Percentiles rank a stretch among this genome's conserved stretches.
These are phyloP conservation scores for Todus mexicanus DNA, from an alignment of 2,797 vertebrate genomes.

Conservation along the genomic window DNA sequence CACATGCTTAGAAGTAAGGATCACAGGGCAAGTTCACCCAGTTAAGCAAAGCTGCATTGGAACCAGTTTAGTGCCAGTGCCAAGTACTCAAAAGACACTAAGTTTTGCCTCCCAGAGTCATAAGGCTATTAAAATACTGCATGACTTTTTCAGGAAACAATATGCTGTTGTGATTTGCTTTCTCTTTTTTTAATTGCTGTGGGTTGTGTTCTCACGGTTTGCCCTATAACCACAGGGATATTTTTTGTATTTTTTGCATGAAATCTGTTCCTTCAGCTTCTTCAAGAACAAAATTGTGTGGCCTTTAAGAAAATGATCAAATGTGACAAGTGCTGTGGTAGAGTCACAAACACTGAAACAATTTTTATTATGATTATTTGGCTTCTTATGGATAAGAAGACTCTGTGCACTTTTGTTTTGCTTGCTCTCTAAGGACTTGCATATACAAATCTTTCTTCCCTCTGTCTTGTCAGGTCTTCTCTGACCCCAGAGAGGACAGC, in stretches of 20 bases:
- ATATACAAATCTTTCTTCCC: not conserved
- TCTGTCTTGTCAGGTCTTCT: not conserved
- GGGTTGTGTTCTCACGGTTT: conserved; percentile 33
- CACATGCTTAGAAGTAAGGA: not conserved
- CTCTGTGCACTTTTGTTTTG: not conserved
- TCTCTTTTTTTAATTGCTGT: conserved; percentile 1
- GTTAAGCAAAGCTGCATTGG: not conserved
- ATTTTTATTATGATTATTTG: not conserved
- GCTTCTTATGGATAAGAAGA: not conserved
- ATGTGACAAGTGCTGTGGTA: conserved; percentile 8
- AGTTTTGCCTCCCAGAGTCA: not conserved
- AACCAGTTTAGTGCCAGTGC: not conserved
- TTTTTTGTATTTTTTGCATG: not conserved
- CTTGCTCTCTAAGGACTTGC: not conserved
- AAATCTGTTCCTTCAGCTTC: conserved; percentile 4
- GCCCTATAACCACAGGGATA: conserved; percentile 10
- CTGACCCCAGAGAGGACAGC: not conserved
- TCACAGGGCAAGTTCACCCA: not conserved
- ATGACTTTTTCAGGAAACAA: not conserved
- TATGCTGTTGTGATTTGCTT: conserved; percentile 21
- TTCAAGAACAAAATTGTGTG: not conserved
- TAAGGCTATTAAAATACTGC: not conserved
- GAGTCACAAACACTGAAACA: not conserved
- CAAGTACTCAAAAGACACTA: not conserved
- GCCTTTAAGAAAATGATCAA: not conserved